Percentiles rank a stretch among this genome's conserved stretches.
phyloP scores from a whole-genome alignment of 2,797 vertebrate genomes.

The Adelosebastes latens region DNA sequence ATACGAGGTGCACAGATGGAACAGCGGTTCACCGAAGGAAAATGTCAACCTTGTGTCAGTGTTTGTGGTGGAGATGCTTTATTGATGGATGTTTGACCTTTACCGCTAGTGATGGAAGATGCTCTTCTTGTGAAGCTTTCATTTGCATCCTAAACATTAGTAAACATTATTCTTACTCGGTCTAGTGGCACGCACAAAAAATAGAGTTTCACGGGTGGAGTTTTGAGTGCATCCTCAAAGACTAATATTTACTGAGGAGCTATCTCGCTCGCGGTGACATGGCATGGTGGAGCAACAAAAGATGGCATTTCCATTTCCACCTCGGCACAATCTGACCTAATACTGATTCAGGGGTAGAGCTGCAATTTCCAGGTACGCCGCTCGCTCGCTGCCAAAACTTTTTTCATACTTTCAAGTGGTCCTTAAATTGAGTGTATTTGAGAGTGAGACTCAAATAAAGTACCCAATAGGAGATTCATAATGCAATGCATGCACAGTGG shows the following conservation, averaged over 20 bases:
- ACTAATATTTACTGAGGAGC: conserved; percentile 37
- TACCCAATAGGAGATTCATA: conserved; percentile 26
- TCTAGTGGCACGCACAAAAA: neutral
- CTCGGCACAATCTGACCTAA: conserved; percentile 23
- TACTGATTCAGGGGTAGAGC: conserved; percentile 29
- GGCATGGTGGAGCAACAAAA: conserved; percentile 35
- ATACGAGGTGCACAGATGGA: conserved; percentile 62
- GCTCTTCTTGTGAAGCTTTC: conserved; percentile 24
- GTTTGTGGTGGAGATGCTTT: conserved; percentile 67
- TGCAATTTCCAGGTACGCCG: conserved; percentile 38
- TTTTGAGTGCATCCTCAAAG: conserved; percentile 26
- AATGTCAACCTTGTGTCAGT: conserved; percentile 69
- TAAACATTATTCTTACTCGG: conserved; percentile 37
- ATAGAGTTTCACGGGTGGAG: neutral
- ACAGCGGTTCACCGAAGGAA: conserved; percentile 51
- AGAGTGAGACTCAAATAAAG: conserved; percentile 34
- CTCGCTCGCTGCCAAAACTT: conserved; percentile 17
- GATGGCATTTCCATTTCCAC: conserved; percentile 51
- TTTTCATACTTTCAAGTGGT: conserved; percentile 42
- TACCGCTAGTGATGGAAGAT: conserved; percentile 39
- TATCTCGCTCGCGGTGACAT: conserved; percentile 16
- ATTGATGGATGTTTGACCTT: conserved; percentile 71
- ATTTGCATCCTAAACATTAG: conserved; percentile 45
- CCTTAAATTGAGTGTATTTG: conserved; percentile 47
- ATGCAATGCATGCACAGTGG: conserved; percentile 19